These are phyloP conservation scores for Syrrhaptes paradoxus DNA, from an alignment of 2,113 vertebrate species.

Conservation along the genomic window DNA sequence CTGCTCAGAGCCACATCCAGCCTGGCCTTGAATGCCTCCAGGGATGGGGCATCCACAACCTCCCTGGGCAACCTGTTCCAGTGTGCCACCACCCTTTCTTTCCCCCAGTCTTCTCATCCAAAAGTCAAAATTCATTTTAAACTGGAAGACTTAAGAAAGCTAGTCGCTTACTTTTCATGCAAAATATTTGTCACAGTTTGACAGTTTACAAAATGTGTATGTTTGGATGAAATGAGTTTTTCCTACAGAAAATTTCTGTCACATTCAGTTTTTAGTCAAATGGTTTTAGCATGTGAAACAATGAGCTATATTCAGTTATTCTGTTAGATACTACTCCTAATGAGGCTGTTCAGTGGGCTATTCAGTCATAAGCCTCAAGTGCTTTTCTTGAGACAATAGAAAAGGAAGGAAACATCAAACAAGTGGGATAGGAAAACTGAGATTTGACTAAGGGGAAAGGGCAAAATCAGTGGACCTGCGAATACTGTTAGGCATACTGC, in stretches of 20 bases:
- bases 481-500: neutral
- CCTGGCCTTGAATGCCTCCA: too few species aligned
- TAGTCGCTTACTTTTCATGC: neutral
- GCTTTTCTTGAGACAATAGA: neutral
- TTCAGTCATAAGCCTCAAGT: neutral
- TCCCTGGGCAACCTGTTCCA: too few species aligned
- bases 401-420: neutral
- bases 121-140: neutral
- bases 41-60: too few species aligned
- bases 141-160: neutral
- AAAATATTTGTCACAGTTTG: neutral
- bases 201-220: neutral
- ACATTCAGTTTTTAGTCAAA: neutral
- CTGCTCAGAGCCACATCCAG: too few species aligned
- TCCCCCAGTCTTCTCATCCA: neutral
- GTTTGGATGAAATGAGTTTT: neutral
- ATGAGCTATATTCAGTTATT: neutral
- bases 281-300: neutral
- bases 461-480: neutral
- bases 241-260: neutral
- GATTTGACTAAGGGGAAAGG: neutral
- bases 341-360: neutral
- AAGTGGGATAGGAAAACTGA: neutral
- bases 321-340: neutral
- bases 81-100: too few species aligned